Base-by-base conservation (phyloP, 35 echinoderm and acorn worm species). In the Ophiothrix spiculata region DNA sequence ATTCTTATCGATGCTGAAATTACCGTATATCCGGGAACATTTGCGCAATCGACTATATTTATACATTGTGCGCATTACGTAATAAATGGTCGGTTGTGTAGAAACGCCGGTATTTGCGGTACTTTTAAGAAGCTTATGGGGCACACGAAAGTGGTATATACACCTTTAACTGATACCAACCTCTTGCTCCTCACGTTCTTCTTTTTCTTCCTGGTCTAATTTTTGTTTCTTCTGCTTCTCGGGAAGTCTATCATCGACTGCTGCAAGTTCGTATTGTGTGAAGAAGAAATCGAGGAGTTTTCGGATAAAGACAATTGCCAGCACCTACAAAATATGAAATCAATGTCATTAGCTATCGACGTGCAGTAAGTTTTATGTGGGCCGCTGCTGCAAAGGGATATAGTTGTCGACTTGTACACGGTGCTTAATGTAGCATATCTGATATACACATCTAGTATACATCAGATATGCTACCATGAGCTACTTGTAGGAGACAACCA, bases 211-310 rank as follows among this genome's bases (percentile, higher is more conserved):
- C 76, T 91, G 77, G 76, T 92, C 79, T 56, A 89, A 86, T 79
- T 89, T 84, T 32, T 80, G 83, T 23, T 83, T 86, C 82, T 97
- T 97, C 83, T 88, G 82, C 63, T 41, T 85, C 54, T 97, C 94
- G 1, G 94, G 94, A 17, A 97, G 92, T 78, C 92, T 87, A 79
- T 97, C 94, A 97, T 97, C 94, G 2, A 97, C 75, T 21, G 86
- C 86, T 36, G 86, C 73, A 56, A 97, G 56, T 69, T 97, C 94
- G 56, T 80, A 82, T 73, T 97, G 90, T 19, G 81, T 89, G 79
- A 97, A 97, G 73, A 92, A 79, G 33, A 86, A 87, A 12, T 97
- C 94, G 86, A 97, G 75, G 17, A 91, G 56, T 56, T 97, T 97
- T 35, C 94, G 90, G 33, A 97, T 75, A 37, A 97, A 89, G 8